Conservation (phyloP, 2,113 vertebrate genomes). For the Ophiodon elongatus region DNA sequence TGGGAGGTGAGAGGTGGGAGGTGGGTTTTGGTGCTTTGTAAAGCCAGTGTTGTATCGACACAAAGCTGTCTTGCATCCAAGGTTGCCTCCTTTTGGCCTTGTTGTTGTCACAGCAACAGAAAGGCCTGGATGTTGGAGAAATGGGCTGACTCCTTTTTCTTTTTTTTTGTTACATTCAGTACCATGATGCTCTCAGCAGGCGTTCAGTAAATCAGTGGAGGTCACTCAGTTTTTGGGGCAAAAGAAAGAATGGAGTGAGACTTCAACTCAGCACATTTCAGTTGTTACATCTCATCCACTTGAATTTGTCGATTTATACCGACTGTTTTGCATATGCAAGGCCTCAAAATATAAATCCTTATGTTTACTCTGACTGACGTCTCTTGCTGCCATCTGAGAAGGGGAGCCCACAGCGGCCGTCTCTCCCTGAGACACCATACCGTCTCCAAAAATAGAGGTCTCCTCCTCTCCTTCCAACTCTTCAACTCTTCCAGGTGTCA, state of each 20-base stretch:
- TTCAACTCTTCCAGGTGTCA: slow-evolving; percentile 47
- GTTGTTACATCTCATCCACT: neutral
- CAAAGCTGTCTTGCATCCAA: slow-evolving; percentile 70
- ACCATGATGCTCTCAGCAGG: slow-evolving; percentile 1
- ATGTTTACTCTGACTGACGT: slow-evolving; percentile 48
- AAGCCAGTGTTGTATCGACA: slow-evolving; percentile 65
- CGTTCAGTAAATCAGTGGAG: slow-evolving; percentile 17
- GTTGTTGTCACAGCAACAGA: slow-evolving; percentile 80
- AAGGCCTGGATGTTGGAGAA: slow-evolving; percentile 52
- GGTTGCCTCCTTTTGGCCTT: slow-evolving; percentile 74
- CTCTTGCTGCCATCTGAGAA: slow-evolving; percentile 55
- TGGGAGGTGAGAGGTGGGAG: slow-evolving; percentile 43
- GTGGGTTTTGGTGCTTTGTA: slow-evolving; percentile 36
- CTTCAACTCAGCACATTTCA: slow-evolving; percentile 12
- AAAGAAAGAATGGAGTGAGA: slow-evolving; percentile 7
- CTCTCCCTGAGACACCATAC: slow-evolving; percentile 62
- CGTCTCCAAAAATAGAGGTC: slow-evolving; percentile 75
- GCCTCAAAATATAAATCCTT: slow-evolving; percentile 23
- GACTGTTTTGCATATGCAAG: slow-evolving; percentile 7
- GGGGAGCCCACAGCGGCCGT: slow-evolving; percentile 64
- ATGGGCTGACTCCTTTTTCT: neutral
- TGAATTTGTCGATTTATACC: neutral
- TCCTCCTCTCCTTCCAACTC: slow-evolving; percentile 48
- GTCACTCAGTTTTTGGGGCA: slow-evolving; percentile 31
- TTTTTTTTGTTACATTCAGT: neutral